phyloP scores from a whole-genome alignment of 1,140 invertebrate species.

The Dysdera silvatica region DNA sequence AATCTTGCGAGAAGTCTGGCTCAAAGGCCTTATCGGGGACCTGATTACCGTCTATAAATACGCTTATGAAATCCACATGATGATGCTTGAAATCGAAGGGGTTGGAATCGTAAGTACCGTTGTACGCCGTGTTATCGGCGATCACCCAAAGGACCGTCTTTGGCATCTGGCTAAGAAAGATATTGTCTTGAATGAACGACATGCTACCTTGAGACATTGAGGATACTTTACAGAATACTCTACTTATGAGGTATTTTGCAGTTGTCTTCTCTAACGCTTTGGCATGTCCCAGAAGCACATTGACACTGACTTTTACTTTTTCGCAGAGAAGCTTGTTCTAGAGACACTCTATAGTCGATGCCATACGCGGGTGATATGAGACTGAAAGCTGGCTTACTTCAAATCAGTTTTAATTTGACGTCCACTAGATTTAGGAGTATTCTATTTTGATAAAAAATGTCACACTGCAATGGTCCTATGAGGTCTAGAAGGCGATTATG shows the following conservation, averaged over 20 bases:
- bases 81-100: conserved; percentile 3
- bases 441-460: conserved; percentile 3
- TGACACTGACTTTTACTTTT: neutral
- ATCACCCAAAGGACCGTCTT: neutral
- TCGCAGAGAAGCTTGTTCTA: neutral
- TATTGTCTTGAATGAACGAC: conserved; percentile 9
- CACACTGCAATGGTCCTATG: neutral
- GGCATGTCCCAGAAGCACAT: neutral
- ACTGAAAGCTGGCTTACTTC: conserved; percentile 11
- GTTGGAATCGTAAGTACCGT: neutral
- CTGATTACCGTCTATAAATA: conserved; percentile 1
- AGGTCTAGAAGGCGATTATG: neutral
- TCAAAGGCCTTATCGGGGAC: neutral
- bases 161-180: conserved; percentile 8
- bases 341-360: neutral
- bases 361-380: neutral
- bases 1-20: neutral
- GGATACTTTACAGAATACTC: neutral
- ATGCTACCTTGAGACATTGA: conserved; percentile 5
- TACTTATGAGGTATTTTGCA: conserved; percentile 3
- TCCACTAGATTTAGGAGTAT: conserved; percentile 3
- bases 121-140: neutral
- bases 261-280: conserved; percentile 4
- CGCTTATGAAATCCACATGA: neutral
- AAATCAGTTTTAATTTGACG: conserved; percentile 8